Evolutionary conservation across 2,113 vertebrate species (phyloP).

Genomic region (Albula glossodonta): DNA sequence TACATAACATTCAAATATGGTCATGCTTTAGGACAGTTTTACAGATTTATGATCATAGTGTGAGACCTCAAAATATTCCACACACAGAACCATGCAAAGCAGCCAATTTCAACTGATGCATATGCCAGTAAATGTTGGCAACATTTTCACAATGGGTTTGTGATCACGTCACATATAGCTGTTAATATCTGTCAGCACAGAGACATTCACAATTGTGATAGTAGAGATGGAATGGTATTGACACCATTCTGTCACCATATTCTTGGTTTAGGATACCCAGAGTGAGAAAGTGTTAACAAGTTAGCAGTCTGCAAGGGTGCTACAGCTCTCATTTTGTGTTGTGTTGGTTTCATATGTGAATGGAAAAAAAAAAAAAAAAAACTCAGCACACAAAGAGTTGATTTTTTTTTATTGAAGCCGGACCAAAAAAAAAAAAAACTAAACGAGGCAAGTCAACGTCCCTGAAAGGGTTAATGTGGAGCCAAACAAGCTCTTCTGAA

Average conservation of each 20-base stretch:
- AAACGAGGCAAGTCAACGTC: neutral
- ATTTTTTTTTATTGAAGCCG: neutral
- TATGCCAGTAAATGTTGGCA: neutral
- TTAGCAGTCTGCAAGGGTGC: conserved; percentile 49
- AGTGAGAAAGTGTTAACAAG: conserved; percentile 53
- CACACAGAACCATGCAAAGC: neutral
- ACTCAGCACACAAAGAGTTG: conserved; percentile 1
- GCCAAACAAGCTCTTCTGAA: conserved; percentile 39
- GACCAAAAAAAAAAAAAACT: neutral
- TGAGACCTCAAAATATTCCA: neutral
- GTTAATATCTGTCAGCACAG: neutral
- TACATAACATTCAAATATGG: too few species aligned
- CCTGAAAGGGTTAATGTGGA: conserved; percentile 31
- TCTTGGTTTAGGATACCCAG: conserved; percentile 31
- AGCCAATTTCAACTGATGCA: neutral
- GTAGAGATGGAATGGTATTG: conserved; percentile 14
- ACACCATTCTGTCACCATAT: conserved; percentile 45
- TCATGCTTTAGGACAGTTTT: neutral
- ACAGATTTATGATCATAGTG: neutral
- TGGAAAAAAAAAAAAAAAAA: conserved; percentile 5
- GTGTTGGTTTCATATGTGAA: conserved; percentile 15
- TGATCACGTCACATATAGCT: conserved; percentile 15
- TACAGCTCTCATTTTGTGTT: conserved; percentile 35
- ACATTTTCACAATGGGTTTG: neutral
- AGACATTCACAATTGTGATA: neutral